A percentile compares a stretch with the other conserved stretches of the same genome.
Conservation (phyloP, 2,113 vertebrate species). For the Phyllopteryx taeniolatus region DNA sequence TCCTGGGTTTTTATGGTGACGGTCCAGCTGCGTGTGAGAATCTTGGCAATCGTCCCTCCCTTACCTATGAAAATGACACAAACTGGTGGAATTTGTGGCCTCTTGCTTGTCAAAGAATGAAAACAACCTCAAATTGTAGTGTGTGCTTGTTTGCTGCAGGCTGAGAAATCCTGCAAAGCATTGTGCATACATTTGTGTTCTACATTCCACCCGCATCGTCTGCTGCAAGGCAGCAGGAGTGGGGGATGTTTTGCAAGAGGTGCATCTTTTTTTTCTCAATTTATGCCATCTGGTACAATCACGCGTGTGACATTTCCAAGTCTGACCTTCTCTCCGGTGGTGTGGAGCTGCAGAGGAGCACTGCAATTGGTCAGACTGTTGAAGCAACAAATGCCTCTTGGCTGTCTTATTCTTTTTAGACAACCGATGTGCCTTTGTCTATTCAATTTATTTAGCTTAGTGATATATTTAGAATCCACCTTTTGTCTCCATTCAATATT, state of each 20-base stretch:
- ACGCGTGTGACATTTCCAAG: slow-evolving; percentile 76
- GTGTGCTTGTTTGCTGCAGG: slow-evolving; percentile 13
- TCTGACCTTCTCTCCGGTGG: slow-evolving; percentile 75
- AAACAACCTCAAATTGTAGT: neutral
- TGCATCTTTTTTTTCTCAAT: slow-evolving; percentile 54
- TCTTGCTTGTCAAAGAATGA: neutral
- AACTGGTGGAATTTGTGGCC: neutral
- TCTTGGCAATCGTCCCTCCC: neutral
- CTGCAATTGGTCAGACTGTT: slow-evolving; percentile 14
- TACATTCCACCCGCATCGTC: slow-evolving; percentile 20
- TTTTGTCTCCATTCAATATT: neutral
- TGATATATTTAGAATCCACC: neutral
- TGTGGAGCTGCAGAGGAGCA: slow-evolving; percentile 28
- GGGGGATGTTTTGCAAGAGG: slow-evolving; percentile 22
- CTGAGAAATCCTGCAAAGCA: slow-evolving; percentile 22
- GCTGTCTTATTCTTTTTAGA: slow-evolving; percentile 20
- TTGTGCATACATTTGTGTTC: slow-evolving; percentile 39
- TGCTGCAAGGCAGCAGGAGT: slow-evolving; percentile 27
- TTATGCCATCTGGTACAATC: slow-evolving; percentile 77
- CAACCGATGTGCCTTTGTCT: neutral
- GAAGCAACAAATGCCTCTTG: slow-evolving; percentile 32
- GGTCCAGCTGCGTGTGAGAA: slow-evolving; percentile 29
- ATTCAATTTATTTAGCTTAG: neutral
- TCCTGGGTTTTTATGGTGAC: slow-evolving; percentile 67
- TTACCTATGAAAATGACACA: neutral